Percentiles rank a stretch among this genome's conserved stretches.
Conservation (phyloP, 2,888 invertebrate genomes). For the Dynastes grantii region DNA sequence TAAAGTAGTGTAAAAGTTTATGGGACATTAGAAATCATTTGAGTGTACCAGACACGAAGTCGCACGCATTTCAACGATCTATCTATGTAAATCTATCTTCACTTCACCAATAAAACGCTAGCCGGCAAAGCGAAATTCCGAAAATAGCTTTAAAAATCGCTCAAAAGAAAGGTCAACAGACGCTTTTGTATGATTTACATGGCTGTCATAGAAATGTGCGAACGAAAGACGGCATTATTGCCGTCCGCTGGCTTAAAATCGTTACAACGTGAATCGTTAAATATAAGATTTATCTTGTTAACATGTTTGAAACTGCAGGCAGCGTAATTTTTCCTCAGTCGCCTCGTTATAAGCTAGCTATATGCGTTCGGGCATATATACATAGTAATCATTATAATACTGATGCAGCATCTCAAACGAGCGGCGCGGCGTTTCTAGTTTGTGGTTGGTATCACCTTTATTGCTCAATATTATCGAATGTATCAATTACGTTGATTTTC, state of each 20-base stretch:
- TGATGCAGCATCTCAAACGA: background rate
- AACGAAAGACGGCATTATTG: conserved; percentile 27
- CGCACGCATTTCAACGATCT: too few species aligned
- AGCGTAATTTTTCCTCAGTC: too few species aligned
- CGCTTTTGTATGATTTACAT: conserved; percentile 21
- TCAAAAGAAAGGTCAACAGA: background rate
- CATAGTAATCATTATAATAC: background rate
- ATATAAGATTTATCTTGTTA: conserved; percentile 46
- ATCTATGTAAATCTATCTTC: background rate
- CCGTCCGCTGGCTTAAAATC: conserved; percentile 35
- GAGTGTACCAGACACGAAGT: background rate
- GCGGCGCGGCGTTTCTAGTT: too few species aligned
- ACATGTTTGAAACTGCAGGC: conserved; percentile 40
- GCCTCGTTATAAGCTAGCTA: too few species aligned
- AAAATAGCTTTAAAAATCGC: conserved; percentile 11
- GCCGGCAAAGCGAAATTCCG: conserved; percentile 7
- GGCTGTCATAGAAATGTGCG: conserved; percentile 10
- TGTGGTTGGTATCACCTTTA: too few species aligned
- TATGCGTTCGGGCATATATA: conserved; percentile 23
- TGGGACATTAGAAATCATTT: conserved; percentile 4
- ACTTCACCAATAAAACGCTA: background rate
- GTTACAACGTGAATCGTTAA: conserved; percentile 38
- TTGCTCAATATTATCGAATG: too few species aligned
- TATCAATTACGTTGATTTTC: too few species aligned
- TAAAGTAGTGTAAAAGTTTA: background rate